Conservation (phyloP, 2,888 invertebrate genomes). For the Tyria jacobaeae region DNA sequence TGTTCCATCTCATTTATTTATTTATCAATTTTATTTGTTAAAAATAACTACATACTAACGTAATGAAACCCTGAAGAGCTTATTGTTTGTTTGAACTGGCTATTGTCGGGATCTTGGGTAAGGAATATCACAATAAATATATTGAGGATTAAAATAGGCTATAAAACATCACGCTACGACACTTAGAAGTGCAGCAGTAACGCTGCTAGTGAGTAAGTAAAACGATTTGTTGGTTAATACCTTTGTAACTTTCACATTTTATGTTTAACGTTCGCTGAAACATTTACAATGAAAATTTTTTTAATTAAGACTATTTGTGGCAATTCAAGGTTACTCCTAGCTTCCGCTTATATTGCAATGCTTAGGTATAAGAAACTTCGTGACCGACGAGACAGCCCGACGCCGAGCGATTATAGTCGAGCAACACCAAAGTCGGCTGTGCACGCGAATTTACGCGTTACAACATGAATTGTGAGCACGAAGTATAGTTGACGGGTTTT, state of each 20-base stretch:
- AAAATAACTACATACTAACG: too few species aligned
- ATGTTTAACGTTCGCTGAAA: constrained; percentile 12
- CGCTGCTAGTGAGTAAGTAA: background rate
- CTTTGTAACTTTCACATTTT: constrained; percentile 2
- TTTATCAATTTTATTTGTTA: too few species aligned
- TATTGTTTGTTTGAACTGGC: too few species aligned
- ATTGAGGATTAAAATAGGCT: too few species aligned
- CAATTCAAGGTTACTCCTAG: constrained; percentile 39
- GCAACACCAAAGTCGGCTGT: constrained; percentile 49
- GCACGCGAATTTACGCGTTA: constrained; percentile 51
- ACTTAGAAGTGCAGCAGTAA: background rate
- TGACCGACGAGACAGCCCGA: constrained; percentile 55
- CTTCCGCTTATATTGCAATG: constrained; percentile 46
- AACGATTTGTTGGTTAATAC: background rate
- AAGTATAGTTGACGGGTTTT: constrained; percentile 38
- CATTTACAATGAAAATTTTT: constrained; percentile 15
- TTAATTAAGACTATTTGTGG: constrained; percentile 20
- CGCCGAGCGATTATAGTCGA: constrained; percentile 55
- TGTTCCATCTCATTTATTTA: background rate
- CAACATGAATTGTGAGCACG: constrained; percentile 42
- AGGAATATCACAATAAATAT: too few species aligned
- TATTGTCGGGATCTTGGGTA: too few species aligned
- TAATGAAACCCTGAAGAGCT: too few species aligned
- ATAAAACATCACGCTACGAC: too few species aligned
- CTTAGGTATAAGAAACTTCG: constrained; percentile 42